phyloP scores from a whole-genome alignment of 1,140 invertebrate genomes.

The Pachypsylla venusta region DNA sequence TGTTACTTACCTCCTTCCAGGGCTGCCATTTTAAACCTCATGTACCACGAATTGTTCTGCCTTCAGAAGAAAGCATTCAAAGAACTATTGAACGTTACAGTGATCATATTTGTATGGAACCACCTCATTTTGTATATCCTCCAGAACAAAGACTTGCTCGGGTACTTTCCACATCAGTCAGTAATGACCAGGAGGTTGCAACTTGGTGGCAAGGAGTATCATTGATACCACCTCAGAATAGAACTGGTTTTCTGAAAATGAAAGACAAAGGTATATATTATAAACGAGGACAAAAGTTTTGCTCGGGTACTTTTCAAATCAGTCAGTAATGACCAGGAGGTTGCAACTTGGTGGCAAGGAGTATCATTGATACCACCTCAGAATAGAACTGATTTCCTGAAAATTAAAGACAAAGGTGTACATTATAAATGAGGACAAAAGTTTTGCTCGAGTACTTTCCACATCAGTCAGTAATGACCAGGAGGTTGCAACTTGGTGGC shows the following conservation, averaged over 20 bases:
- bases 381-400: not conserved
- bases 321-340: not conserved
- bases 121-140: not conserved
- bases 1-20: constrained; percentile 13
- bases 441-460: not conserved
- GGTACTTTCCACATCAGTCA: not conserved
- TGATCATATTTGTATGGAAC: constrained; percentile 2
- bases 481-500: not conserved
- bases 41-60: constrained; percentile 34
- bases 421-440: too few relatives aligned
- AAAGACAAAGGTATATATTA: not conserved
- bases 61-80: constrained; percentile 9
- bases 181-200: not conserved
- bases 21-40: constrained; percentile 49
- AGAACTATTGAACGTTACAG: constrained; percentile 7
- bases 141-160: not conserved
- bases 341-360: not conserved
- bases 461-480: not conserved
- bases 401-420: not conserved
- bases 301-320: not conserved
- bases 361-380: not conserved
- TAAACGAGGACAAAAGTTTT: too few relatives aligned
- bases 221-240: not conserved
- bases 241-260: not conserved
- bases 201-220: not conserved